These are phyloP conservation scores for Brachionus angularis DNA, from an alignment of 1,140 invertebrate genomes.

Conservation along the genomic window DNA sequence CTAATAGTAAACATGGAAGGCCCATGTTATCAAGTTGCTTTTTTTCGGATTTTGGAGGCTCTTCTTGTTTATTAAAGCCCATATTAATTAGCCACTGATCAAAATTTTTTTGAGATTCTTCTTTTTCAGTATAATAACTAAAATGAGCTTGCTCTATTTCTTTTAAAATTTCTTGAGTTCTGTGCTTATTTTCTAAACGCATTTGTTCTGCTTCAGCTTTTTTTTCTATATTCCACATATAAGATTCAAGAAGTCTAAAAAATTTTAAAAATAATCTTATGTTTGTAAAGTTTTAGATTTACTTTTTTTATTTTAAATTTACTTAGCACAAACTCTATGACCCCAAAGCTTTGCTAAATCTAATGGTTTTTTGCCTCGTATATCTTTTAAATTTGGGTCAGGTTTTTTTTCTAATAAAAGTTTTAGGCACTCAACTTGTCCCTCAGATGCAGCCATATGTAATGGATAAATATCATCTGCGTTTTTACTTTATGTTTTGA, in stretches of 20 bases:
- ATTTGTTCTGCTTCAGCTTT: slow-evolving; percentile 42
- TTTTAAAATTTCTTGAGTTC: slow-evolving; percentile 42
- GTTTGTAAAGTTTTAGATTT: slow-evolving; percentile 32
- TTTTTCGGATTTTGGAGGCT: neutral
- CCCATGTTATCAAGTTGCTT: neutral
- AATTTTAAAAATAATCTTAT: slow-evolving; percentile 10
- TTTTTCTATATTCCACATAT: slow-evolving; percentile 40
- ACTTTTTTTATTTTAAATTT: neutral
- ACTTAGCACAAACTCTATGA: slow-evolving; percentile 58
- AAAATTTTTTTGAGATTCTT: slow-evolving; percentile 21
- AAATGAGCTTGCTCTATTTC: slow-evolving; percentile 10
- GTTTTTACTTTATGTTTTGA: slow-evolving; percentile 48
- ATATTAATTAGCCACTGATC: slow-evolving; percentile 24
- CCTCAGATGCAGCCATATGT: slow-evolving; percentile 57
- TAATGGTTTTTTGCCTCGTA: slow-evolving; percentile 53
- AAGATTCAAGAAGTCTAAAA: slow-evolving; percentile 37
- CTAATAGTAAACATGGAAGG: neutral
- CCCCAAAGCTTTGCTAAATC: slow-evolving; percentile 58
- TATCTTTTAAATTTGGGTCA: slow-evolving; percentile 51
- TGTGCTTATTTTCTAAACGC: slow-evolving; percentile 13
- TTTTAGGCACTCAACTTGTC: slow-evolving; percentile 56
- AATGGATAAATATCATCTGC: slow-evolving; percentile 57
- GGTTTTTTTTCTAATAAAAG: slow-evolving; percentile 53
- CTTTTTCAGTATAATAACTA: neutral
- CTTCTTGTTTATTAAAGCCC: neutral